Base-by-base conservation (phyloP, 2,797 vertebrate genomes). In the Myripristis jacobus region DNA sequence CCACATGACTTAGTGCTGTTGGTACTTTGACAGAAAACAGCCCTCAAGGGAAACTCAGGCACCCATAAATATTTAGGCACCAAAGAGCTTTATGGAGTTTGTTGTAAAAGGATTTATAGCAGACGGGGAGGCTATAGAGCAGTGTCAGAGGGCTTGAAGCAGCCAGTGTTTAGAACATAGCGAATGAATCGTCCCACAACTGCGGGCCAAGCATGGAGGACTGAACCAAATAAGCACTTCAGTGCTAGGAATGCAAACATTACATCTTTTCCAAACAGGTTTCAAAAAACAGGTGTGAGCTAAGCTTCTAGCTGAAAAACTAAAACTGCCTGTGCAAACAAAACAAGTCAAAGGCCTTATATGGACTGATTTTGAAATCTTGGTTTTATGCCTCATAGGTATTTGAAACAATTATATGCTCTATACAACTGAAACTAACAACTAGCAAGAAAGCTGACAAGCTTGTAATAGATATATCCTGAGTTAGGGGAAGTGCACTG, bases 11-110 rank as follows among this genome's bases (percentile, higher is more conserved):
- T 92, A 92, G 80, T 79, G 82, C 79, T 80, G 84, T 80, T 77
- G 89, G 87, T 85, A 78, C 88, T 89, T 87, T 89, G 92, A 93
- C 90, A 92, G 88, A 92, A 90, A 93, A 91, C 92, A 93, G 92
- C 82, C 89, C 92, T 92, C 84, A 66, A 87, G 90, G 90, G 91
- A 91, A 93, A 90, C 88, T 85, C 87, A 92, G 88, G 89, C 88
- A 92, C 92, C 90, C 90, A 92, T 94, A 95, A 95, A 95, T 94
- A 95, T 95, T 94, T 94, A 93, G 92, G 89, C 88, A 91, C 90
- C 88, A 83, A 92, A 93, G 92, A 93, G 91, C 90, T 94, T 93
- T 93, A 93, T 93, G 87, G 92, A 93, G 92, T 94, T 93, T 93
- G 92, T 94, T 93, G 91, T 94, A 91, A 94, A 94, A 92, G 89